These are phyloP conservation scores for Listrodromus nycthemerus DNA, from an alignment of 2,888 invertebrate species.

Conservation along the genomic window DNA sequence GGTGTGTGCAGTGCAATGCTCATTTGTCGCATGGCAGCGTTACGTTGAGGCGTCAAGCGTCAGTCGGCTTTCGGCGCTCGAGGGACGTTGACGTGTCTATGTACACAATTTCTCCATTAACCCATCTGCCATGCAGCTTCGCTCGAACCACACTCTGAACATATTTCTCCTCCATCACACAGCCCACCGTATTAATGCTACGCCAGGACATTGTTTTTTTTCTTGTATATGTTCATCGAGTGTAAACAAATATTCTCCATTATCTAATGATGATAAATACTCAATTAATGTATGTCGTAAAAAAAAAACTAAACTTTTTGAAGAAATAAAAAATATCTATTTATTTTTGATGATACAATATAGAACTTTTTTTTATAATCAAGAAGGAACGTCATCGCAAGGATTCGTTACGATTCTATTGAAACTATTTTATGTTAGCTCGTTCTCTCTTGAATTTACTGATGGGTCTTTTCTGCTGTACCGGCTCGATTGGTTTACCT, in stretches of 20 bases:
- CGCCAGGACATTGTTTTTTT: not conserved
- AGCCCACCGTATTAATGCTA: not conserved
- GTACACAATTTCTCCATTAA: not conserved
- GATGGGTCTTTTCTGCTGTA: slow-evolving; percentile 70
- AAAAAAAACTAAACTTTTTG: not conserved
- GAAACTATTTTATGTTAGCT: slow-evolving; percentile 69
- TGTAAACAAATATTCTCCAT: not conserved
- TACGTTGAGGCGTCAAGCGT: not conserved
- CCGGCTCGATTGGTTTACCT: slow-evolving; percentile 36
- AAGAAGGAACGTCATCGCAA: not conserved
- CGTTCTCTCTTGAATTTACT: slow-evolving; percentile 79
- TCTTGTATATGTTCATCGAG: not conserved
- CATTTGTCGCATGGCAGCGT: not conserved
- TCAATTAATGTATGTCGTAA: not conserved
- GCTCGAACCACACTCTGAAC: not conserved
- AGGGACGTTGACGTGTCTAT: not conserved
- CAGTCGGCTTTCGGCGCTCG: not conserved
- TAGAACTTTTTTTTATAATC: not conserved
- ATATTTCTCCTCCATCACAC: not conserved
- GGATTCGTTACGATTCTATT: not conserved
- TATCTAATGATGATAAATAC: not conserved
- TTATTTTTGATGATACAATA: not conserved
- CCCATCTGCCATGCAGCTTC: not conserved
- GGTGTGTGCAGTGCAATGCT: not conserved
- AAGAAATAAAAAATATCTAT: slow-evolving; percentile 40